These are phyloP conservation scores for Mus minutoides DNA, from an alignment of 2,797 vertebrate species.

Conservation along the genomic window DNA sequence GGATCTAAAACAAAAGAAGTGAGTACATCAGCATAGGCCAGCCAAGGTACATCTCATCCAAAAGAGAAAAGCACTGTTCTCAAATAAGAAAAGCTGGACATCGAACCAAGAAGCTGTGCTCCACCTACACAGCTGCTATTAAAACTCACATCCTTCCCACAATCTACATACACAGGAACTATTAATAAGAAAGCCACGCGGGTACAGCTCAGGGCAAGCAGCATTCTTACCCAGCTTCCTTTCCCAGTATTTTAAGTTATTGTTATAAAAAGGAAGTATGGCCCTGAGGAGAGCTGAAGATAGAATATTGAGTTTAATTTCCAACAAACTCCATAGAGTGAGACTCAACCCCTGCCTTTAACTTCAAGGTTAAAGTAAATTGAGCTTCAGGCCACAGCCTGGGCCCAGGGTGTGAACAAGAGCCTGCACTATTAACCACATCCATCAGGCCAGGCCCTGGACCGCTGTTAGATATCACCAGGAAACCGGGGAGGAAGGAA, in stretches of 20 bases:
- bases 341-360: constrained; percentile 3
- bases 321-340: neutral
- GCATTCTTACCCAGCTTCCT: neutral
- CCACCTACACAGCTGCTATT: neutral
- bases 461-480: neutral
- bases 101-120: neutral
- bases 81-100: neutral
- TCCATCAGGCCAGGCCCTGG: neutral
- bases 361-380: neutral
- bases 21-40: neutral
- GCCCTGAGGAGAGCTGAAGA: neutral
- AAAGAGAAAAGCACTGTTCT: neutral
- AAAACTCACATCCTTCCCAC: neutral
- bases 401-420: neutral
- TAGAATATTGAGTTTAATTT: neutral
- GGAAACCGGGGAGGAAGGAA: neutral
- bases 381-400: neutral
- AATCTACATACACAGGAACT: neutral
- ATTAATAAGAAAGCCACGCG: neutral
- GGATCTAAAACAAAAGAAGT: neutral
- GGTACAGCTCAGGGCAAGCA: neutral
- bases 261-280: neutral
- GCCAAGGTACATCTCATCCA: neutral
- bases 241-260: neutral
- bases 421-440: neutral